These are phyloP conservation scores for Adoxophyes honmai DNA, from an alignment of 1,140 invertebrate genomes.

Conservation along the genomic window DNA sequence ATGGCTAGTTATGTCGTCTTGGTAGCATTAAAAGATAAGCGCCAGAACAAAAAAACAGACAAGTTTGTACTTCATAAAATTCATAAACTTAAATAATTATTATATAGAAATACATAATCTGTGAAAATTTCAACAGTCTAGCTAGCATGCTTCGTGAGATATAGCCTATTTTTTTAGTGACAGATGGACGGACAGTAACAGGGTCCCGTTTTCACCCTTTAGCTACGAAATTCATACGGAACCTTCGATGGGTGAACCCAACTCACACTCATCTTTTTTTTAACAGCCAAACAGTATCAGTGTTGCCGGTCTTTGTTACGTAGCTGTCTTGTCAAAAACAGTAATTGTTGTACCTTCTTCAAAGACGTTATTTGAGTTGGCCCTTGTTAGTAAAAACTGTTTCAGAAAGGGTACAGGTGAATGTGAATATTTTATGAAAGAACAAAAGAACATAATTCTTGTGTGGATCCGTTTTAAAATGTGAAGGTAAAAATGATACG, in stretches of 20 bases:
- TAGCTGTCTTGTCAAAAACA: background rate
- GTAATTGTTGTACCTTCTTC: conserved; percentile 8
- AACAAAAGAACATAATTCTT: too few relatives aligned
- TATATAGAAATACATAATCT: background rate
- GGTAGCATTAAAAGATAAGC: too few relatives aligned
- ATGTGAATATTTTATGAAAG: background rate
- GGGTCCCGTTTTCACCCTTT: too few relatives aligned
- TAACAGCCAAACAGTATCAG: background rate
- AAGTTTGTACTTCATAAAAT: background rate
- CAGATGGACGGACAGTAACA: too few relatives aligned
- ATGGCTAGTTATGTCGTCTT: too few relatives aligned
- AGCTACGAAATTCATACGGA: background rate
- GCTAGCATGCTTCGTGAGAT: too few relatives aligned
- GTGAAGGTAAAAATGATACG: too few relatives aligned
- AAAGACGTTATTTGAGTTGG: conserved; percentile 2
- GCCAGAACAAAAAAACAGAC: too few relatives aligned
- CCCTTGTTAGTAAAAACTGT: background rate
- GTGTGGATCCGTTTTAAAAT: too few relatives aligned
- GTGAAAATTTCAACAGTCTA: too few relatives aligned
- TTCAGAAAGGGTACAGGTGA: background rate
- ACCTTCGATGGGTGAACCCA: background rate
- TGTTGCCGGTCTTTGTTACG: background rate
- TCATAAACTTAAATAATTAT: background rate
- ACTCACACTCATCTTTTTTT: background rate
- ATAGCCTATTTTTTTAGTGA: too few relatives aligned